These are phyloP conservation scores for Tetanocera ferruginea DNA, from an alignment of 2,888 invertebrate genomes.

Conservation along the genomic window DNA sequence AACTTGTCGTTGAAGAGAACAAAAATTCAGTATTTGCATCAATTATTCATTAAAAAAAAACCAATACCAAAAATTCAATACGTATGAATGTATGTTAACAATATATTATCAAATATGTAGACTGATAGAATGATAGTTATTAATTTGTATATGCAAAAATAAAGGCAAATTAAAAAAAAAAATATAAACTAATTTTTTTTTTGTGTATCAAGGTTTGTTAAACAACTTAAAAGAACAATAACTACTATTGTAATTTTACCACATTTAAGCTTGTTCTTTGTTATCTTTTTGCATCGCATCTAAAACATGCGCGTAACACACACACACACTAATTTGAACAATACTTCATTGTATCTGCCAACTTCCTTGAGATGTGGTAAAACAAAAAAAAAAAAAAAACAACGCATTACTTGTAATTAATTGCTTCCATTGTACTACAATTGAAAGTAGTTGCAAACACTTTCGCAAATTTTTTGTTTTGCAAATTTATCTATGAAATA, in stretches of 20 bases:
- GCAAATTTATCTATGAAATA: not conserved
- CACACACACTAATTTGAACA: too few species aligned
- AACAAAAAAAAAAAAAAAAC: not conserved
- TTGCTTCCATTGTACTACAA: conserved; percentile 1
- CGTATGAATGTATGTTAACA: not conserved
- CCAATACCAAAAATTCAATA: not conserved
- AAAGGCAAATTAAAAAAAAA: conserved; percentile 27
- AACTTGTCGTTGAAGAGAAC: not conserved
- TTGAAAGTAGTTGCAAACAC: conserved; percentile 17
- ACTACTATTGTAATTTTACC: too few species aligned
- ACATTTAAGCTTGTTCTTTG: too few species aligned
- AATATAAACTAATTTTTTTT: not conserved
- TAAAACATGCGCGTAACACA: too few species aligned
- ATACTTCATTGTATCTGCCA: too few species aligned
- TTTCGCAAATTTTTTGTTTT: conserved; percentile 26
- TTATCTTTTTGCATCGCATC: too few species aligned
- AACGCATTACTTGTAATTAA: not conserved
- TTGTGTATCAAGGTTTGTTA: too few species aligned
- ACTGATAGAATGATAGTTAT: conserved; percentile 64
- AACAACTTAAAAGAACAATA: too few species aligned
- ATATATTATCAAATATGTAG: conserved; percentile 59
- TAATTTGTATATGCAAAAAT: conserved; percentile 39
- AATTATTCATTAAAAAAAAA: not conserved
- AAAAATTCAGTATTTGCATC: conserved; percentile 17
- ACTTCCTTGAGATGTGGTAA: not conserved